phyloP scores from a whole-genome alignment of 2,797 vertebrate genomes.

The Eutrigla gurnardus region DNA sequence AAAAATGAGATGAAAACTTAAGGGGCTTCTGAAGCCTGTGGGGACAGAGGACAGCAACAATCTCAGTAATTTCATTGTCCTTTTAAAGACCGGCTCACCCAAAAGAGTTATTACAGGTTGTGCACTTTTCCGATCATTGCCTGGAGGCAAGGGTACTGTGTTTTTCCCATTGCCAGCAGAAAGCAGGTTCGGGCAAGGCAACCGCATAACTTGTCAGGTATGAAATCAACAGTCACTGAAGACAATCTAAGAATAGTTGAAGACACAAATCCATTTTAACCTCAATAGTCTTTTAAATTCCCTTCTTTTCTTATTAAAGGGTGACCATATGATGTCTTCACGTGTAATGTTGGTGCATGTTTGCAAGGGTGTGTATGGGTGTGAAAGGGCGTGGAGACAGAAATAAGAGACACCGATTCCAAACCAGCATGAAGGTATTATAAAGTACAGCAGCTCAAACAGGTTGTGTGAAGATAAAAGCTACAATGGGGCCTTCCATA shows the following conservation, averaged over 20 bases:
- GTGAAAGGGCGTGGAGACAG: constrained; percentile 16
- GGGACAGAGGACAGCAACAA: background rate
- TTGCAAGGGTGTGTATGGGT: constrained; percentile 11
- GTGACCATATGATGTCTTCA: background rate
- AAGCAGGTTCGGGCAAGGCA: constrained; percentile 61
- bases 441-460: constrained; percentile 3
- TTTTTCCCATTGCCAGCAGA: constrained; percentile 46
- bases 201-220: constrained; percentile 46
- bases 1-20: background rate
- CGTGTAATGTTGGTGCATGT: background rate
- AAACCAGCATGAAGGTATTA: background rate
- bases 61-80: constrained; percentile 26
- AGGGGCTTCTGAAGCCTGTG: background rate
- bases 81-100: constrained; percentile 33
- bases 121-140: constrained; percentile 27
- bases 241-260: background rate
- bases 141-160: constrained; percentile 41
- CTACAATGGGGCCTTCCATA: background rate
- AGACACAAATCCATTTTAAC: background rate
- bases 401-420: background rate
- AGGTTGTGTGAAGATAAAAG: background rate
- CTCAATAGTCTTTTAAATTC: background rate
- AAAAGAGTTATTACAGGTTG: constrained; percentile 34
- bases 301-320: background rate
- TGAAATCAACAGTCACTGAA: constrained; percentile 25